phyloP scores from a whole-genome alignment of 2,797 vertebrate species.

The Leucoraja ocellata region DNA sequence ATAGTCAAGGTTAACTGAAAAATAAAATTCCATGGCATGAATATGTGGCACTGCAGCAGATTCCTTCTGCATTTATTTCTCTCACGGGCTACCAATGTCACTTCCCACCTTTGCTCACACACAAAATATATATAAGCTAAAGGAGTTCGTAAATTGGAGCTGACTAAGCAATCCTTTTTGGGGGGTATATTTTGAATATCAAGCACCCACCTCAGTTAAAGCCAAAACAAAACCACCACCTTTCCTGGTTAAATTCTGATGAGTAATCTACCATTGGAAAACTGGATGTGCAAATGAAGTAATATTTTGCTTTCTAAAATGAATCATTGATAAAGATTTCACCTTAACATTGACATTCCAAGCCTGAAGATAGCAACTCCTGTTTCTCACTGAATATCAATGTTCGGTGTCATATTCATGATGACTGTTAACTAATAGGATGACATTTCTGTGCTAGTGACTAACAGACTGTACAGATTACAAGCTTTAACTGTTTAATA shows the following conservation, averaged over 20 bases:
- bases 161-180: neutral
- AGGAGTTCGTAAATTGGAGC: neutral
- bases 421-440: slow-evolving; percentile 26
- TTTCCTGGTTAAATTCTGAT: neutral
- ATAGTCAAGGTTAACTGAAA: neutral
- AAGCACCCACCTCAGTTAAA: neutral
- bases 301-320: neutral
- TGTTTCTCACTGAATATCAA: slow-evolving; percentile 6
- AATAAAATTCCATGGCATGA: neutral
- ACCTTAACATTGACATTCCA: slow-evolving; percentile 29
- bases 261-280: slow-evolving; percentile 4
- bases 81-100: neutral
- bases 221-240: neutral
- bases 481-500: slow-evolving; percentile 20
- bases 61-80: neutral
- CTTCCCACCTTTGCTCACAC: neutral
- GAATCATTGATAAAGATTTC: slow-evolving; percentile 13
- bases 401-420: slow-evolving; percentile 24
- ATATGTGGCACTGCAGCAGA: neutral
- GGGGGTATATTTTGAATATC: neutral
- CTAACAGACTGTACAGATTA: slow-evolving; percentile 30
- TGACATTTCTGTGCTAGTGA: slow-evolving; percentile 11
- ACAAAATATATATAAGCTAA: neutral
- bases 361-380: slow-evolving; percentile 31
- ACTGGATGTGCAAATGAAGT: neutral